Evolutionary conservation across 2,888 invertebrate species (phyloP), one percentile per base, ranked within the genome.

Genomic region (Abrostola tripartita): DNA sequence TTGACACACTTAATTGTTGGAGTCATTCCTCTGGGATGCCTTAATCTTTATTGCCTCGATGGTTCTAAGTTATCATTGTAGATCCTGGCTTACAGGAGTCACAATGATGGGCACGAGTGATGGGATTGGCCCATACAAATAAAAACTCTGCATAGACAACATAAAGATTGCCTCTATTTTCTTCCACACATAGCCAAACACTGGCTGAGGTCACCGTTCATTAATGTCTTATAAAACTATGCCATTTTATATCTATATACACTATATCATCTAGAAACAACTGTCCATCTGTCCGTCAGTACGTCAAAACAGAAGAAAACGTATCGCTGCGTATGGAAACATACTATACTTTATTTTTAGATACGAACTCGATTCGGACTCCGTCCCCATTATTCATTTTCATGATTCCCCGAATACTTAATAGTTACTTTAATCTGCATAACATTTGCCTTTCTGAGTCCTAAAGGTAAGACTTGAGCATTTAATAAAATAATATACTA

Each of bases 231-330:
- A 37, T 40, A 51, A 49, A 58, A 64, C 52, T 37, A 78, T 68
- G 58, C 72, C 65, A 44, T 71, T 64, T 72, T 81, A 80, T 82
- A 81, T 78, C 76, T 79, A 80, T 82, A 81, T 85, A 84, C 82
- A 82, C 75, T 82, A 79, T 80, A n/a, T n/a, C 83, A 83, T 81
- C 74, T 78, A 71, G 52, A 56, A 69, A n/a, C 65, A 49, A 63
- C 63, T 50, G 60, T 52, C 50, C 41, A 61, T 67, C 57, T 37
- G 37, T 65, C 65, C 35, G 40, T 65, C 79, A 61, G 61, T 61
- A 57, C 41, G 52, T 72, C 63, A 68, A 73, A 65, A 60, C 60
- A 42, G 60, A 49, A 56, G 59, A 11, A 66, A 58, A 70, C 53
- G 37, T 55, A 64, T 61, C 35, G 49, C 44, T 9, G n/a, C 10